A percentile compares a stretch with the other conserved stretches of the same genome.
These are phyloP conservation scores for Karalla daura DNA, from an alignment of 2,797 vertebrate genomes.

Conservation along the genomic window DNA sequence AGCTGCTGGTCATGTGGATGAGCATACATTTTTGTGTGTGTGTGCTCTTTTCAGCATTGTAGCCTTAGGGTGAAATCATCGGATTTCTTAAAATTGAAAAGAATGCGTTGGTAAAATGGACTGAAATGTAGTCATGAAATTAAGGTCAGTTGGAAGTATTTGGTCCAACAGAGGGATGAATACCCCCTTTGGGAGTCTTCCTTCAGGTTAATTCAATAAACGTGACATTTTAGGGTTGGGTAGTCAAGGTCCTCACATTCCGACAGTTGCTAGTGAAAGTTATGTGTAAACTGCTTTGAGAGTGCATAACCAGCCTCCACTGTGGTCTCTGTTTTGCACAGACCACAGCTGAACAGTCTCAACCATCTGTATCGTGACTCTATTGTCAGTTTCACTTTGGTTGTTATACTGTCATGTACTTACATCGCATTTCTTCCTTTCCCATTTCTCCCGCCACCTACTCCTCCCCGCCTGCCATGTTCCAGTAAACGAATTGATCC, in stretches of 20 bases:
- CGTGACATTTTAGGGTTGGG: not conserved
- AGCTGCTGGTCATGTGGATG: too few relatives aligned
- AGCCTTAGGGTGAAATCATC: not conserved
- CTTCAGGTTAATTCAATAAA: too few relatives aligned
- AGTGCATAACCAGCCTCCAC: not conserved
- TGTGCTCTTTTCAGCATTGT: not conserved
- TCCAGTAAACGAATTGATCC: conserved; percentile 97
- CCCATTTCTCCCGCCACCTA: not conserved
- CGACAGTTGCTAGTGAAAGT: not conserved
- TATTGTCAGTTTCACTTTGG: not conserved
- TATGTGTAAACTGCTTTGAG: not conserved
- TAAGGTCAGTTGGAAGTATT: too few relatives aligned
- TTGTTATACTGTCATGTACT: not conserved
- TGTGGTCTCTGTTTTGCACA: not conserved
- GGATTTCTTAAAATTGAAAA: too few relatives aligned
- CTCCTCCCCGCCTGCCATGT: conserved; percentile 29
- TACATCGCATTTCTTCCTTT: not conserved
- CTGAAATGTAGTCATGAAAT: too few relatives aligned
- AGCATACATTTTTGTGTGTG: too few relatives aligned
- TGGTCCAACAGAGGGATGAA: too few relatives aligned
- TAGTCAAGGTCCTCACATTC: not conserved
- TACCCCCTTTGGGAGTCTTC: too few relatives aligned
- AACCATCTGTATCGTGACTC: not conserved
- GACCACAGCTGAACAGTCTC: not conserved
- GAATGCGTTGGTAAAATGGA: too few relatives aligned